These are phyloP conservation scores for Aselliscus stoliczkanus DNA, from an alignment of 2,797 vertebrate genomes.

Conservation along the genomic window DNA sequence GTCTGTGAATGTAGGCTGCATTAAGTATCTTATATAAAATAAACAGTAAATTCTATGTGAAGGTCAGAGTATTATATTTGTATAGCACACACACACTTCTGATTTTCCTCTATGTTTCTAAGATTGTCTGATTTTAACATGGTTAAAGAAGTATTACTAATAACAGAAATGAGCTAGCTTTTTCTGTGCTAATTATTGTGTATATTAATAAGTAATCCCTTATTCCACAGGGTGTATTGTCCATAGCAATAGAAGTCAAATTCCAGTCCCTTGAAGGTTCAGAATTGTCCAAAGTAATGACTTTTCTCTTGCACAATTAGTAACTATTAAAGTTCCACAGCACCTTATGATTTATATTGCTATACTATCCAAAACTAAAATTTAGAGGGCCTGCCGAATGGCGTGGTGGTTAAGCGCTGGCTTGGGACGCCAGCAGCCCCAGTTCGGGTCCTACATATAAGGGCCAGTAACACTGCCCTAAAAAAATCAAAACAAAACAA, in stretches of 20 bases:
- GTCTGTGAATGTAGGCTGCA: neutral
- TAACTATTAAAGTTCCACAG: conserved; percentile 14
- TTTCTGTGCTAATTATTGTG: conserved; percentile 19
- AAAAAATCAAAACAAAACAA: too few relatives aligned
- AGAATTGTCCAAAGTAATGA: conserved; percentile 24
- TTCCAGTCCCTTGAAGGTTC: conserved; percentile 49
- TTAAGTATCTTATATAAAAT: neutral
- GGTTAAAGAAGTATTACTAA: neutral
- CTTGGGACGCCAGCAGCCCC: too few relatives aligned
- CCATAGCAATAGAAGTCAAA: conserved; percentile 47
- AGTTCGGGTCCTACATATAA: too few relatives aligned
- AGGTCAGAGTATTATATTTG: neutral
- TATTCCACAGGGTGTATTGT: neutral
- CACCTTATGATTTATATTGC: conserved; percentile 1
- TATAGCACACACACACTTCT: neutral
- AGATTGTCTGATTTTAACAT: neutral
- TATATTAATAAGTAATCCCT: conserved; percentile 40
- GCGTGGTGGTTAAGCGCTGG: too few relatives aligned
- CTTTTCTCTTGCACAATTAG: conserved; percentile 49
- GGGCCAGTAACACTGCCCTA: too few relatives aligned
- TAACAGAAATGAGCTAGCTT: conserved; percentile 17
- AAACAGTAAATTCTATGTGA: neutral
- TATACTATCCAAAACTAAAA: conserved; percentile 41
- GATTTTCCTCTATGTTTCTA: neutral
- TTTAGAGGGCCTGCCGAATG: too few relatives aligned